phyloP scores from a whole-genome alignment of 2,113 vertebrate species.

The Thunnus thynnus region DNA sequence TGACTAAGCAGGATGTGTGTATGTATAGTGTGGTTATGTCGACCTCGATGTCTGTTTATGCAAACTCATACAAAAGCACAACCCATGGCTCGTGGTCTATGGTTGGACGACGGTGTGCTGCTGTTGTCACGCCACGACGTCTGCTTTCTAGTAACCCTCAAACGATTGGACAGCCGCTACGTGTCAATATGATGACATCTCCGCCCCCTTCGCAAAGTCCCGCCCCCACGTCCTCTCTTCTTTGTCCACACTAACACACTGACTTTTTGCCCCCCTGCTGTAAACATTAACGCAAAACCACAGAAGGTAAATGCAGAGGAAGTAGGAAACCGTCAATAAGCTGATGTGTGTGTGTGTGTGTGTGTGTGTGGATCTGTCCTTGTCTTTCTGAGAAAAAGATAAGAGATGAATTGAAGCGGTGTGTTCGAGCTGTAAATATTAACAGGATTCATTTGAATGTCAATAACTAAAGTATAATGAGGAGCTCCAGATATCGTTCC shows the following conservation, averaged over 20 bases:
- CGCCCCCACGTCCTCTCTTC: constrained; percentile 4
- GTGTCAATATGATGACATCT: constrained; percentile 13
- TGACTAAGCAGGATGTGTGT: constrained; percentile 17
- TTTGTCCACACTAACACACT: constrained; percentile 1
- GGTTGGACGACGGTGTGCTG: constrained; percentile 33
- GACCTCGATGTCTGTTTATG: constrained; percentile 28
- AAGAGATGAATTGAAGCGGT: constrained; percentile 14
- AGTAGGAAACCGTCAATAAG: constrained; percentile 27
- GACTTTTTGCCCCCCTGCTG: constrained; percentile 19
- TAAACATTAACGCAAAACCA: constrained; percentile 64
- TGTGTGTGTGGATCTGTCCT: constrained; percentile 12
- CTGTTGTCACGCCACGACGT: constrained; percentile 64
- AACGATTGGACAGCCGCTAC: constrained; percentile 58
- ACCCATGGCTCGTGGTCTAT: constrained; percentile 23
- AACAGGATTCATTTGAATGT: constrained; percentile 3
- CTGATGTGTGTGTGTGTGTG: neutral
- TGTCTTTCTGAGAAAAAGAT: constrained; percentile 17
- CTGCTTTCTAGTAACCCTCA: constrained; percentile 36
- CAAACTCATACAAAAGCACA: constrained; percentile 5
- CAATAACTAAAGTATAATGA: neutral
- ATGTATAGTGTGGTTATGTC: neutral
- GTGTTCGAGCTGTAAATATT: constrained; percentile 8
- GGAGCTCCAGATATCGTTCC: neutral
- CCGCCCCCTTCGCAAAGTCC: neutral
- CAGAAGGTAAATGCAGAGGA: constrained; percentile 27